Evolutionary conservation across 2,888 invertebrate species (phyloP), one percentile per base, ranked within the genome.

Genomic region (Acanthopleura granulata): DNA sequence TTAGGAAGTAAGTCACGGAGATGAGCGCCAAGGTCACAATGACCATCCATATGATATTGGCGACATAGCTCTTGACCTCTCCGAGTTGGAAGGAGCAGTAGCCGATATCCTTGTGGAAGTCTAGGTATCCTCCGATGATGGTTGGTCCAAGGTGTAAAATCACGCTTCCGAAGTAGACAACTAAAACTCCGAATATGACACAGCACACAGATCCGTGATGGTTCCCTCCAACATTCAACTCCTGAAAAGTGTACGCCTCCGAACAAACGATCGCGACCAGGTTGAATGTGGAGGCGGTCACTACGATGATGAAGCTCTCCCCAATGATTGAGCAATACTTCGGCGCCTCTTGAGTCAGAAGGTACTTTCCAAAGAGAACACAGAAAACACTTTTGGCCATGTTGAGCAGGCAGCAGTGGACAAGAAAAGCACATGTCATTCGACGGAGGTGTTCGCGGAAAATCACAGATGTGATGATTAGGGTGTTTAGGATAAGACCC

Each of bases 231-330:
- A 87, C 82, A 72, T 89, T 88, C 62, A 85, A 83, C 74, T 90
- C 89, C 27, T 89, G 88, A 77, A 90, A 89, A 4, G 88, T 86
- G 80, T 89, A 89, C 14, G 90, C 90, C 79, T 90, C 90, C 9
- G 89, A 87, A 75, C 89, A 90, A 25, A 90, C 87, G 88, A 90
- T 90, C n/a, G 90, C 90, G 16, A 90, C 87, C 82, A 90, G 87
- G 79, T 90, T 90, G 82, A 90, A 90, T 40, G 88, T 86, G 18
- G 88, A 89, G n/a, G 88, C 88, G 6, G 90, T 90, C 27, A 89
- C 85, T 9, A 90, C 82, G 72, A 90, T 85, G 74, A 90, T 89
- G 81, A 88, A 90, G 29, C 86, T 83, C 4, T 88, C 88, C 16
- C 90, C 90, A 22, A 89, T 84, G 29, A 87, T 79, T 50, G 84